Percentiles rank a stretch among this genome's conserved stretches.
These are phyloP conservation scores for Manis pentadactyla DNA, from an alignment of 2,797 vertebrate genomes.

Conservation along the genomic window DNA sequence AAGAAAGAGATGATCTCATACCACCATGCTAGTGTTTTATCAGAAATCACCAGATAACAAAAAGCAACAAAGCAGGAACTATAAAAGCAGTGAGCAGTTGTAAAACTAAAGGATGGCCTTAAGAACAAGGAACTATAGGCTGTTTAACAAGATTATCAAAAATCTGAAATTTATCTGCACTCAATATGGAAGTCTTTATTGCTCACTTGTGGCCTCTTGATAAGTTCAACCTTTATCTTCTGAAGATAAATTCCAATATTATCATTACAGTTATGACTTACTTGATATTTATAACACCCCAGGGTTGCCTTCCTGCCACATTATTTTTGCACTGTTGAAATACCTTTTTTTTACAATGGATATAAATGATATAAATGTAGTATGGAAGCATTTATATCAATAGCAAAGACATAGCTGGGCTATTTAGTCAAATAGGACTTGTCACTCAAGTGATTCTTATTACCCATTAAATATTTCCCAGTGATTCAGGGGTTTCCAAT, in stretches of 20 bases:
- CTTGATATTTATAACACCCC: constrained; percentile 53
- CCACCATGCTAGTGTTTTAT: neutral
- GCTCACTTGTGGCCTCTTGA: constrained; percentile 72
- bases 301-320: constrained; percentile 29
- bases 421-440: constrained; percentile 50
- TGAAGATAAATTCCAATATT: constrained; percentile 77
- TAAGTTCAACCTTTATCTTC: constrained; percentile 78
- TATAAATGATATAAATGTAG: constrained; percentile 58
- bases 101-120: constrained; percentile 69
- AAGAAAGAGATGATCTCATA: neutral
- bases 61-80: constrained; percentile 41
- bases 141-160: constrained; percentile 75
- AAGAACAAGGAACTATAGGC: constrained; percentile 59
- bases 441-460: constrained; percentile 68
- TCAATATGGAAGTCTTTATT: constrained; percentile 70
- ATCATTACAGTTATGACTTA: constrained; percentile 74
- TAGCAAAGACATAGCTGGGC: constrained; percentile 56
- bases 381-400: constrained; percentile 66
- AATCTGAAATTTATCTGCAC: constrained; percentile 75
- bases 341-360: constrained; percentile 51
- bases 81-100: constrained; percentile 68
- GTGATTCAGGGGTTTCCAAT: constrained; percentile 58
- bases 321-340: constrained; percentile 73
- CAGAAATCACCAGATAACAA: neutral
- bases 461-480: constrained; percentile 52